Base-by-base conservation (phyloP, 2,113 vertebrate genomes). In the Camelus bactrianus region DNA sequence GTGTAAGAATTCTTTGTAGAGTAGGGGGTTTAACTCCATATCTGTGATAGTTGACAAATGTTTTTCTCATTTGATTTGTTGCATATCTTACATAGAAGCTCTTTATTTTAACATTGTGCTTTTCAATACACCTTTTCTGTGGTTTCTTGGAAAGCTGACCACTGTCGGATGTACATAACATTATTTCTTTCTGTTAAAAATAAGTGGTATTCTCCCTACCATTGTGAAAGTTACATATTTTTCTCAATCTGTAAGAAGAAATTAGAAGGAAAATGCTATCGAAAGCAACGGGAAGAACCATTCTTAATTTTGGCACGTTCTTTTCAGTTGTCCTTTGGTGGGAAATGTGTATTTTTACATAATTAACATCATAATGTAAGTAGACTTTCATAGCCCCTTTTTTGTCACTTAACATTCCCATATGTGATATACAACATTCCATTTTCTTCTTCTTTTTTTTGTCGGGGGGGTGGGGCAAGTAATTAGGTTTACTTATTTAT, bases 171-270 rank as follows among this genome's bases (percentile, higher is more conserved):
- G 38, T 56, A 38, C 38, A 19, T 48, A 52, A 14, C n/a, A 46
- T 32, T 69, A 7, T 87, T 70, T 93, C 12, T 84, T 70, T 54
- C n/a, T 90, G 52, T 83, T 93, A 80, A 86, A 86, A 67, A 58
- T 60, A 76, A 91, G 50, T 9, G 12, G 13, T n/a, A 85, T 92
- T 20, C 24, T 20, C 17, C 35, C 9, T 46, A 17, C 67, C 11
- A 3, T 46, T 81, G 46, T 46, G 56, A 58, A 95, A 58, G 35
- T 72, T 32, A 52, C 1, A 58, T 12, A 19, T 35, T 80, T 81
- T 72, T 82, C 26, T 82, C 89, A 89, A 42, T 60, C 60, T 58
- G 9, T 54, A 90, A 87, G 65, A 64, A 65, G 50, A 76, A 50
- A 70, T 56, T 38, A 46, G 54, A 52, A 89, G 38, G 28, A 46